Conservation (phyloP, 1,140 invertebrate species). For the Platyscapa corneri region DNA sequence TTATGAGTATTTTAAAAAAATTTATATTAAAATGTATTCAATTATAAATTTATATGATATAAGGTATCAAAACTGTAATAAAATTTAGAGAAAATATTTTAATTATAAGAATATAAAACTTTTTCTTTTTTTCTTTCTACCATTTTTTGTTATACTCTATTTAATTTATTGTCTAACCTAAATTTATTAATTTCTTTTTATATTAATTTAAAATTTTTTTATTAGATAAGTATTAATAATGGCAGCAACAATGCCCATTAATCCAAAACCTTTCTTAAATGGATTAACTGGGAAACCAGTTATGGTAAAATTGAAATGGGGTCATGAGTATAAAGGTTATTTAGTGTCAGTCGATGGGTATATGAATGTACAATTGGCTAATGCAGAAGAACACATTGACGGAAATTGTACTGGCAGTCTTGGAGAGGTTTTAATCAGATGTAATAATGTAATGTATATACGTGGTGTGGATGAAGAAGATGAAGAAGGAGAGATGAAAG, state of each 20-base stretch:
- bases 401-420: slow-evolving; percentile 93
- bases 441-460: slow-evolving; percentile 99
- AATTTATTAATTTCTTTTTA: neutral
- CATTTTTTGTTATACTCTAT: no score
- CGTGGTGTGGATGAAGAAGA: slow-evolving; percentile 97
- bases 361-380: slow-evolving; percentile 99
- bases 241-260: slow-evolving; percentile 94
- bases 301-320: slow-evolving; percentile 99
- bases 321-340: slow-evolving; percentile 99
- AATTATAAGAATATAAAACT: no score
- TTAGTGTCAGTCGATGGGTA: slow-evolving; percentile 98
- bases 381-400: slow-evolving; percentile 98
- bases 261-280: slow-evolving; percentile 99
- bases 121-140: no score
- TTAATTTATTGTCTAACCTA: no score
- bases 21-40: no score
- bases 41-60: no score
- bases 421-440: slow-evolving; percentile 97
- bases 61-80: no score
- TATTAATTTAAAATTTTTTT: no score
- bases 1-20: no score
- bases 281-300: slow-evolving; percentile 97
- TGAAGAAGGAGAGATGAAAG: slow-evolving; percentile 97
- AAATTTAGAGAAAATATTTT: no score
- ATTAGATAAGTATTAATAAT: slow-evolving; percentile 66